Evolutionary conservation across 2,888 invertebrate genomes (phyloP).

Genomic region (Baronia brevicornis): DNA sequence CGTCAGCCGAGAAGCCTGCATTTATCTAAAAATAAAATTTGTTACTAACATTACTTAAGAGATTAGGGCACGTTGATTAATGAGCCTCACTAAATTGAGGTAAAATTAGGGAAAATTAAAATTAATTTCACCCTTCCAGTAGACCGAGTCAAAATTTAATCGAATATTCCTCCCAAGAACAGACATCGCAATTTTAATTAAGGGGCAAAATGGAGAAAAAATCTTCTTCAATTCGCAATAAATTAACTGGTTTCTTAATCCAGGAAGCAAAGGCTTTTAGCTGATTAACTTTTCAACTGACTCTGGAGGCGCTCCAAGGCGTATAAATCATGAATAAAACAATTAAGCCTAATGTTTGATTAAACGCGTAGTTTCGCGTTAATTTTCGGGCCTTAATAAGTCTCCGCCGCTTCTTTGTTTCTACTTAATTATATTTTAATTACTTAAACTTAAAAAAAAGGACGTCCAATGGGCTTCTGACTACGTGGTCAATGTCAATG

Average conservation of each 20-base stretch:
- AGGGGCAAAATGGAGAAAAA: constrained; percentile 40
- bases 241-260: constrained; percentile 63
- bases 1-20: no score
- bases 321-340: constrained; percentile 64
- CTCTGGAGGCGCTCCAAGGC: constrained; percentile 51
- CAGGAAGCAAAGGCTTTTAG: constrained; percentile 58
- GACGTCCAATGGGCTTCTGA: no score
- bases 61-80: constrained; percentile 15
- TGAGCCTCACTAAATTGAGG: constrained; percentile 15
- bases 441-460: no score
- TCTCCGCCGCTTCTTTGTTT: no score
- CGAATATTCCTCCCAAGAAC: constrained; percentile 13
- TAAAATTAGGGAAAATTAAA: constrained; percentile 17
- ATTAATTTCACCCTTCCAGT: constrained; percentile 18
- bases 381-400: constrained; percentile 1
- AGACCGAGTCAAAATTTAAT: constrained; percentile 14
- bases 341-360: constrained; percentile 62
- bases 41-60: constrained; percentile 11
- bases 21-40: constrained; percentile 11
- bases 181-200: constrained; percentile 37
- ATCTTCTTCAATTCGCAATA: constrained; percentile 48
- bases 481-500: no score
- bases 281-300: constrained; percentile 67
- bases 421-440: no score
- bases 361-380: constrained; percentile 21